phyloP scores from a whole-genome alignment of 2,113 vertebrate genomes.

The Xenus cinereus region DNA sequence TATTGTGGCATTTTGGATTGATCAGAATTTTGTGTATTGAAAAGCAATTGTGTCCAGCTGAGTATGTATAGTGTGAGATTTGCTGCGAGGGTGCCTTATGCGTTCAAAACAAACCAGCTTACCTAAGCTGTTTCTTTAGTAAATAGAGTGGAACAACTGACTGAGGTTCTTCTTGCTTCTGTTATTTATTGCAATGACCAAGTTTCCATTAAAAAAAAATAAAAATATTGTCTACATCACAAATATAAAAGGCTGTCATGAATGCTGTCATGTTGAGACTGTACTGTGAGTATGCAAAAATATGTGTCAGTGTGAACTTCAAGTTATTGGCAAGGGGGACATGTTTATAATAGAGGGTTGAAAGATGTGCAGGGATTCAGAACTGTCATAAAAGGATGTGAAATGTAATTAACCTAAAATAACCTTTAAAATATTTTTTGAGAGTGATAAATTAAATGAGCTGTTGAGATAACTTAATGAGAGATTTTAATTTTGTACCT shows the following conservation, averaged over 20 bases:
- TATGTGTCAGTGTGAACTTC: neutral
- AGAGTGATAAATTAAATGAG: constrained; percentile 35
- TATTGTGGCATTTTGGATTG: neutral
- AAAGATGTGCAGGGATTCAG: constrained; percentile 11
- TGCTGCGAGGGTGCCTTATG: neutral
- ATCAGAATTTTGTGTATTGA: neutral
- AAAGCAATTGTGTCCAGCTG: neutral
- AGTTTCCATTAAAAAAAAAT: neutral
- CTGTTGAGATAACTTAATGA: constrained; percentile 39
- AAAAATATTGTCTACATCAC: neutral
- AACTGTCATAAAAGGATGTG: constrained; percentile 34
- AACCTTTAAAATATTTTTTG: constrained; percentile 58
- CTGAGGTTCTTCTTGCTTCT: neutral
- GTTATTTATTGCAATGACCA: neutral
- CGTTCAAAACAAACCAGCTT: neutral
- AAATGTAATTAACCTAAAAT: constrained; percentile 70
- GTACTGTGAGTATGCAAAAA: neutral
- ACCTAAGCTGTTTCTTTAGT: neutral
- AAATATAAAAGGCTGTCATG: neutral
- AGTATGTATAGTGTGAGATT: neutral
- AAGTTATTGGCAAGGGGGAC: neutral
- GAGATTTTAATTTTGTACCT: constrained; percentile 46
- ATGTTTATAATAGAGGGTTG: neutral
- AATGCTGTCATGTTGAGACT: neutral
- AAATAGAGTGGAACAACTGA: neutral